Base-by-base conservation (phyloP, 2,113 vertebrate genomes). In the Isichthys henryi region DNA sequence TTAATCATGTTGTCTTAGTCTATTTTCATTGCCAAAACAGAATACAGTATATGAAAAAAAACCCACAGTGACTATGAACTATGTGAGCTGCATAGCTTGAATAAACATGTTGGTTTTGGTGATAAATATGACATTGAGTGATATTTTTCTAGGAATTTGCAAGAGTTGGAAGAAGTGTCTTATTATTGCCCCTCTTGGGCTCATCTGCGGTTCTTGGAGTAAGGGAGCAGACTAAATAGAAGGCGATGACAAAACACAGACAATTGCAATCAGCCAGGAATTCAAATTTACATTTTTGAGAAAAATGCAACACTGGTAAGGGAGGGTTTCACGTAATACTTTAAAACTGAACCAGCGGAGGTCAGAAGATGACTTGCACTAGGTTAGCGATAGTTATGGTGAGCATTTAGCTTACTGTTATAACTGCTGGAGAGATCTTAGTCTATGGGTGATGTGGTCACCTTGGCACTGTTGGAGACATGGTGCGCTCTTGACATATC, bases 91-190 rank as follows among this genome's bases (percentile, higher is more conserved):
- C 23, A 46, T 6, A 86, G 83, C 46, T 86, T 86, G 4, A 50
- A 86, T n/a, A 86, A 86, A 86, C 45, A 86, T 86, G 11, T 86
- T 86, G 83, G 46, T 86, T 86, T 48, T 49, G 46, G 48, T 27
- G 83, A 86, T 86, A 50, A 86, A 48, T 50, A n/a, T 50, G n/a
- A 50, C 45, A 86, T 5, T 49, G 83, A 49, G 19, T 50, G 45
- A 50, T 46, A 70, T 80, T 49, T 27, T 48, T 48, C 46, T 19
- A 31, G 83, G 83, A 86, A 86, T 86, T 86, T 86, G 83, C 46
- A 49, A 50, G 83, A 31, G 11, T 49, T 48, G 46, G 48, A 48
- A 48, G n/a, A 50, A 86, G 5, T 21, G 23, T 13, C 23, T 50
- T 86, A 86, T 86, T 86, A 86, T 85, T 21, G 43, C 23, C 48